A percentile compares a stretch with the other conserved stretches of the same genome.
These are phyloP conservation scores for Pogonomyrmex barbatus DNA, from an alignment of 1,140 invertebrate genomes.

Conservation along the genomic window DNA sequence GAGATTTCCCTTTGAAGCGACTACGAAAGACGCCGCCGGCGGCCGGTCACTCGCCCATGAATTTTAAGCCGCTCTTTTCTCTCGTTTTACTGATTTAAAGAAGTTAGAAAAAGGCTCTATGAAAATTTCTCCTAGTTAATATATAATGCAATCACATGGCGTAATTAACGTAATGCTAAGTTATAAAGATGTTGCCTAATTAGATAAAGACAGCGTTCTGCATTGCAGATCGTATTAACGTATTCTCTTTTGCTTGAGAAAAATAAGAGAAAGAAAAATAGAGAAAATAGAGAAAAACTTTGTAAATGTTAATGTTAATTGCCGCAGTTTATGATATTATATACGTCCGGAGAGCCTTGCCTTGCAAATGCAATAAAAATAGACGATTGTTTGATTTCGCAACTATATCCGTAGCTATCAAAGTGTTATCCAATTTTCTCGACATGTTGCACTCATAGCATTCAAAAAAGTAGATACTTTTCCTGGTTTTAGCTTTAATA, in stretches of 20 bases:
- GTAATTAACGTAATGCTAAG: not conserved
- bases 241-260: not conserved
- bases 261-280: not conserved
- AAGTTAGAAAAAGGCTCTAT: not conserved
- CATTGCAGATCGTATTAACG: not conserved
- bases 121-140: slow-evolving; percentile 27
- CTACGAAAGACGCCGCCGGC: slow-evolving; percentile 36
- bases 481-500: slow-evolving; percentile 20
- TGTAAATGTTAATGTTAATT: not conserved
- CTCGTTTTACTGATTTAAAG: not conserved
- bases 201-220: not conserved
- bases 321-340: not conserved
- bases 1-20: slow-evolving; percentile 49
- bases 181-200: not conserved
- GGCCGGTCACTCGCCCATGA: slow-evolving; percentile 16
- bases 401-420: not conserved
- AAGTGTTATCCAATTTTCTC: slow-evolving; percentile 11
- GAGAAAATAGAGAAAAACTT: not conserved
- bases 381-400: not conserved
- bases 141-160: not conserved
- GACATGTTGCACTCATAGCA: not conserved
- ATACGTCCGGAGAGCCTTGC: not conserved
- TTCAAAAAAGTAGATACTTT: slow-evolving; percentile 11
- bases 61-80: slow-evolving; percentile 37
- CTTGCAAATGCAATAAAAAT: slow-evolving; percentile 18